Evolutionary conservation across 2,888 invertebrate species (phyloP).

Genomic region (Oligia latruncula): DNA sequence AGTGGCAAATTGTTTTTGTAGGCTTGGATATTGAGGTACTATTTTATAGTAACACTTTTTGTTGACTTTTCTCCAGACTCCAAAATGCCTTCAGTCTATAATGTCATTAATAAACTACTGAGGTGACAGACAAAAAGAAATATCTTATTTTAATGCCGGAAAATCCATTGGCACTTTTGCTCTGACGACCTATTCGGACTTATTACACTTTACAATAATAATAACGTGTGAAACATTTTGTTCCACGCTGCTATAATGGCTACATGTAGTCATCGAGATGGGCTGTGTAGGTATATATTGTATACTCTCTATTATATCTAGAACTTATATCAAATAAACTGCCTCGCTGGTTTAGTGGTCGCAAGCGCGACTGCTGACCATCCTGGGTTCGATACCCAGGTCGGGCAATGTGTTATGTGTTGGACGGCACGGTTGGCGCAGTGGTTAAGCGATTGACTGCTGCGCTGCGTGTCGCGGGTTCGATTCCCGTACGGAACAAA

Average conservation of each 20-base stretch:
- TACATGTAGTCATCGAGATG: constrained; percentile 78
- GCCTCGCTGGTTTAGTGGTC: neutral
- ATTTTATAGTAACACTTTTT: too few species aligned
- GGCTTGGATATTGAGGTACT: too few species aligned
- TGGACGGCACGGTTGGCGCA: too few species aligned
- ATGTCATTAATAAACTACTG: too few species aligned
- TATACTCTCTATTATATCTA: constrained; percentile 23
- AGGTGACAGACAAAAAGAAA: neutral
- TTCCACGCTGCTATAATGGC: constrained; percentile 81
- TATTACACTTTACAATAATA: neutral
- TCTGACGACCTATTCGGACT: neutral
- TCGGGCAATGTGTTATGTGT: neutral
- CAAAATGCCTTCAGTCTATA: too few species aligned
- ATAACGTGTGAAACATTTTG: constrained; percentile 67
- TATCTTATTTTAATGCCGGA: neutral
- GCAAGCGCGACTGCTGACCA: neutral
- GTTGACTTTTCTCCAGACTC: too few species aligned
- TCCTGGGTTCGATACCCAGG: constrained; percentile 2
- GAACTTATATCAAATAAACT: neutral
- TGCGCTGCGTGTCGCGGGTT: too few species aligned
- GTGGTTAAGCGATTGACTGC: too few species aligned
- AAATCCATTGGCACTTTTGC: neutral
- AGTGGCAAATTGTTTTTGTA: too few species aligned
- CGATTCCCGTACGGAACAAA: too few species aligned
- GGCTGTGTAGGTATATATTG: constrained; percentile 84